Percentiles rank a stretch among this genome's conserved stretches.
Conservation (phyloP, 2,888 invertebrate genomes). For the Drosophila quasianomalipes region DNA sequence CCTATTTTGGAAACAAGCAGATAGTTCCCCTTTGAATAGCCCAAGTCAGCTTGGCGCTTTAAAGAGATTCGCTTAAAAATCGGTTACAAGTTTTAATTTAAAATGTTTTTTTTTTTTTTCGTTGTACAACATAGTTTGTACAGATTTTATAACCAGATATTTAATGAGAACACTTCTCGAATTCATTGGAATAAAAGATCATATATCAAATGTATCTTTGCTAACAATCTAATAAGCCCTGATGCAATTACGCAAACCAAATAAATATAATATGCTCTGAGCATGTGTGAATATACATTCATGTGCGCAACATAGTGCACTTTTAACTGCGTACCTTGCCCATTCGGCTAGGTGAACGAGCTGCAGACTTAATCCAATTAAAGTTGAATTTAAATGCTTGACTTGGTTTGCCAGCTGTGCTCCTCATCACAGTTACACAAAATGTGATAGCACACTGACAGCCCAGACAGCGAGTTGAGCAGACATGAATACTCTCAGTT, state of each 20-base stretch:
- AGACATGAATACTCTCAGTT: slow-evolving; percentile 22
- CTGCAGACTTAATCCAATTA: slow-evolving; percentile 79
- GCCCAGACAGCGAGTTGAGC: slow-evolving; percentile 8
- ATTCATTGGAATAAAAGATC: not conserved
- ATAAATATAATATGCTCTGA: slow-evolving; percentile 39
- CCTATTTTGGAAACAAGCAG: not conserved
- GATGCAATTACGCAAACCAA: slow-evolving; percentile 51
- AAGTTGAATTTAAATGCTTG: slow-evolving; percentile 76
- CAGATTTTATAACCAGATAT: not conserved
- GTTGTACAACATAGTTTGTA: not conserved
- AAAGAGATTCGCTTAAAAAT: not conserved
- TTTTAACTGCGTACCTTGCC: not conserved
- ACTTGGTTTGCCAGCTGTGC: slow-evolving; percentile 54
- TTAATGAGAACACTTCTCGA: not conserved
- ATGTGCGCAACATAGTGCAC: not conserved
- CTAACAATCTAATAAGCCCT: slow-evolving; percentile 60
- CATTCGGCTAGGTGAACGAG: slow-evolving; percentile 35
- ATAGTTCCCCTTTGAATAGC: not conserved
- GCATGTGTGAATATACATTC: not conserved
- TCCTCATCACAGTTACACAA: not conserved
- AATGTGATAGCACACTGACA: slow-evolving; percentile 14
- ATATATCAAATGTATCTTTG: slow-evolving; percentile 21
- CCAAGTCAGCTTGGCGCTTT: not conserved
- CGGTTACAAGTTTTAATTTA: not conserved
- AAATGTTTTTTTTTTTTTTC: not conserved